phyloP scores from a whole-genome alignment of 2,113 vertebrate genomes.

The Pontoporia blainvillei region DNA sequence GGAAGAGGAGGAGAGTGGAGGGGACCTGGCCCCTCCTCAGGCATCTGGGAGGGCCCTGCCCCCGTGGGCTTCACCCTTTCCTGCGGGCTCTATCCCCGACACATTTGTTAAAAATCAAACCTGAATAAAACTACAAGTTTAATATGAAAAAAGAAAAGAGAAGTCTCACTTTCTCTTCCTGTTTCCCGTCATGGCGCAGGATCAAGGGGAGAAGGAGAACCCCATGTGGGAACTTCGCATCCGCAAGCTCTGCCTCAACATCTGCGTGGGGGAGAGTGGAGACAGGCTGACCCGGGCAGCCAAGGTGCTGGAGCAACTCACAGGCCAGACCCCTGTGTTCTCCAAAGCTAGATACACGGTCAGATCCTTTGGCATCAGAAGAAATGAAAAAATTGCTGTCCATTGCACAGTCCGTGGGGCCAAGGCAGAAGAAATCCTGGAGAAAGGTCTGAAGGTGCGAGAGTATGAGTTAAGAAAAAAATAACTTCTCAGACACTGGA shows the following conservation, averaged over 20 bases:
- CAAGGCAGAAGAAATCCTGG: too few species aligned
- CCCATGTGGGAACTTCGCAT: slow-evolving; percentile 97
- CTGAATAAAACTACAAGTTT: slow-evolving; percentile 79
- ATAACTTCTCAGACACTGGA: too few species aligned
- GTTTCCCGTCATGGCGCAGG: slow-evolving; percentile 75
- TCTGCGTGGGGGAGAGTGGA: slow-evolving; percentile 97
- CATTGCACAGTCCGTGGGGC: too few species aligned
- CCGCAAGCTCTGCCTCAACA: slow-evolving; percentile 97
- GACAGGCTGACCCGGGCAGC: slow-evolving; percentile 96
- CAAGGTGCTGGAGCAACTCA: slow-evolving; percentile 98
- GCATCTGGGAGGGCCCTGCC: slow-evolving; percentile 66
- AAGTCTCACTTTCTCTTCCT: too few species aligned
- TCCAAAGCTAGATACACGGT: slow-evolving; percentile 83
- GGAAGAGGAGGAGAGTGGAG: slow-evolving; percentile 38
- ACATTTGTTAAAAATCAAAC: slow-evolving; percentile 79
- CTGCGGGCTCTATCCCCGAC: slow-evolving; percentile 69
- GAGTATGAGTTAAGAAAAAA: too few species aligned
- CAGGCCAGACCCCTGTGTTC: slow-evolving; percentile 96
- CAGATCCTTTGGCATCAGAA: too few species aligned
- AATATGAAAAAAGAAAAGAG: slow-evolving; percentile 61
- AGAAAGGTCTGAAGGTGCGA: too few species aligned
- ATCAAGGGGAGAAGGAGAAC: slow-evolving; percentile 97
- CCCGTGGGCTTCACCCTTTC: slow-evolving; percentile 66
- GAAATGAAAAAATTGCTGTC: too few species aligned
- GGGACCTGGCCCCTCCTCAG: slow-evolving; percentile 57